A percentile compares a stretch with the other conserved stretches of the same genome.
Conservation (phyloP, 2,113 vertebrate species). For the Serilophus lunatus region DNA sequence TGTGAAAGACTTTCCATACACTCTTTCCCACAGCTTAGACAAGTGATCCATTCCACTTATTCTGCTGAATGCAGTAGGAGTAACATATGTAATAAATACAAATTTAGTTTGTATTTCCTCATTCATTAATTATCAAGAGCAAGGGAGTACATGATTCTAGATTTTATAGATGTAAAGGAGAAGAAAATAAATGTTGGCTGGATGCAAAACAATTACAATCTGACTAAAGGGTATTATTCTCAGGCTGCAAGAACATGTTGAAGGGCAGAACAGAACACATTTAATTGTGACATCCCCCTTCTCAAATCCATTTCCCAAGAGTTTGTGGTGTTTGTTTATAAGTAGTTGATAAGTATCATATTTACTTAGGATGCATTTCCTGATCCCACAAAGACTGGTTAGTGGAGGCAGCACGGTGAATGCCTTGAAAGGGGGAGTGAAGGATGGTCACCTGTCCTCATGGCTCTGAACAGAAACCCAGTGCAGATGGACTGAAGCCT, state of each 20-base stretch:
- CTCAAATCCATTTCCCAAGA: background rate
- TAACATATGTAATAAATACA: background rate
- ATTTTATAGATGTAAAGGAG: background rate
- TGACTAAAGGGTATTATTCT: background rate
- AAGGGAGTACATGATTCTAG: background rate
- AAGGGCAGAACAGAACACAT: background rate
- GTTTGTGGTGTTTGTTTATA: background rate
- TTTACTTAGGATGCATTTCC: background rate
- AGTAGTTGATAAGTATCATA: background rate
- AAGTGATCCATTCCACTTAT: background rate
- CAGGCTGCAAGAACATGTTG: background rate
- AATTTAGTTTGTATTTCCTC: background rate
- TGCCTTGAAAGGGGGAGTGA: background rate
- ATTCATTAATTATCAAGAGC: background rate
- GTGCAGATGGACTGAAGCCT: background rate
- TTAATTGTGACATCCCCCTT: background rate
- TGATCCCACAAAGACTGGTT: background rate
- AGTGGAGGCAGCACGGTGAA: background rate
- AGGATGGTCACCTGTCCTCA: background rate
- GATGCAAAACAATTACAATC: background rate
- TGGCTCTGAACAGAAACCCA: background rate
- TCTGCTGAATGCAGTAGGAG: conserved; percentile 11
- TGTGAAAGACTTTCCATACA: background rate
- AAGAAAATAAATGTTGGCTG: background rate
- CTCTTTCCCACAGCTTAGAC: background rate